Percentiles rank a stretch among this genome's conserved stretches.
Evolutionary conservation across 2,113 vertebrate species (phyloP).

Genomic region (Apus apus): DNA sequence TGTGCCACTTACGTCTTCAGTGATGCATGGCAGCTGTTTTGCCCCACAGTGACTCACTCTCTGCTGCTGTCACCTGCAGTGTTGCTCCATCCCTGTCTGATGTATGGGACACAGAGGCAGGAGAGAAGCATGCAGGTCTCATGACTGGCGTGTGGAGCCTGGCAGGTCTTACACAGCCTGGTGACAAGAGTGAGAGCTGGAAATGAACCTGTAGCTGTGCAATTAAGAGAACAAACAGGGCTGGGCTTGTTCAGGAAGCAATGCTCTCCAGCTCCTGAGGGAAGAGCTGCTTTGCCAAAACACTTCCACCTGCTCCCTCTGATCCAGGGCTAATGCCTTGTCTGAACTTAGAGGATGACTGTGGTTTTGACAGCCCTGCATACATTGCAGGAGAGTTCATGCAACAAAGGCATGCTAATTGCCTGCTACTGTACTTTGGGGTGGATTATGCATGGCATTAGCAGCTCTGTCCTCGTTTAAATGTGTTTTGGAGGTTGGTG

Average conservation of each 20-base stretch:
- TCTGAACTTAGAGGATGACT: neutral
- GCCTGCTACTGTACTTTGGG: neutral
- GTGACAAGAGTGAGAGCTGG: neutral
- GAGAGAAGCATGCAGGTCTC: neutral
- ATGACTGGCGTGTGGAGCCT: neutral
- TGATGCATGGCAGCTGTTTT: neutral
- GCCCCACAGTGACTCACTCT: neutral
- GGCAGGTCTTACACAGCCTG: neutral
- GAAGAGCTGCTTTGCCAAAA: slow-evolving; percentile 8
- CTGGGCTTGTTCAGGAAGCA: slow-evolving; percentile 4
- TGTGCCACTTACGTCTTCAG: neutral
- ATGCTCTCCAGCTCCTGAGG: neutral
- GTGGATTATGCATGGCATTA: neutral
- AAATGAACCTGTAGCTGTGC: neutral
- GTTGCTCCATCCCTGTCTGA: neutral
- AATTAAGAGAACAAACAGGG: neutral
- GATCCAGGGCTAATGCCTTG: neutral
- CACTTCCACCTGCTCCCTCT: neutral
- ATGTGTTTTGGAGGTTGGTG: neutral
- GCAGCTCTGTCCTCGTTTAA: neutral
- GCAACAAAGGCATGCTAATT: neutral
- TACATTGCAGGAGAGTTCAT: neutral
- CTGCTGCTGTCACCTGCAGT: neutral
- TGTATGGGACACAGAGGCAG: accelerated
- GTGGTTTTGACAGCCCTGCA: neutral